A percentile compares a stretch with the other conserved stretches of the same genome.
phyloP scores from a whole-genome alignment of 2,797 vertebrate species.

The Sebastiscus tertius region DNA sequence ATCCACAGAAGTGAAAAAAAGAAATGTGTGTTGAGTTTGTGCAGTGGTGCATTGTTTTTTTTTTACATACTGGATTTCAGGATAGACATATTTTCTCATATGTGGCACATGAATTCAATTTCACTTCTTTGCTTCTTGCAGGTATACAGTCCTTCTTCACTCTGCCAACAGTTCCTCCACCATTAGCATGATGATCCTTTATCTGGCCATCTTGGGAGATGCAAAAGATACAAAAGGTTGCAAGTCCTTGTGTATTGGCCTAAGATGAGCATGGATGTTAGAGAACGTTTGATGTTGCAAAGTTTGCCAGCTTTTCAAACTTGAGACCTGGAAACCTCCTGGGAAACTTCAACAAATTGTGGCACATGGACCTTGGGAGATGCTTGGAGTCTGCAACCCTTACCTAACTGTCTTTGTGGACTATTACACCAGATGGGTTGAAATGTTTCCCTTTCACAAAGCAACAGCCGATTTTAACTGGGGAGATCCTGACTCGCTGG shows the following conservation, averaged over 20 bases:
- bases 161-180: background rate
- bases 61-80: background rate
- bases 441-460: background rate
- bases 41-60: background rate
- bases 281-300: background rate
- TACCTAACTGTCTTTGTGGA: background rate
- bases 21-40: background rate
- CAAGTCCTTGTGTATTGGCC: background rate
- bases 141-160: background rate
- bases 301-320: background rate
- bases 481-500: background rate
- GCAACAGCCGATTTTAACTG: background rate
- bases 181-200: background rate
- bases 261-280: constrained; percentile 2
- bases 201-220: background rate
- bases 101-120: background rate
- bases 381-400: background rate
- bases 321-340: background rate
- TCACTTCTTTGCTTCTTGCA: background rate
- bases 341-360: background rate
- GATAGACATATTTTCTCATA: background rate
- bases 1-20: background rate
- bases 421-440: background rate
- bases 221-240: background rate
- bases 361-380: background rate